Percentiles rank a stretch among this genome's conserved stretches.
These are phyloP conservation scores for Microcebus ravelobensis DNA, from an alignment of 2,113 vertebrate genomes.

Conservation along the genomic window DNA sequence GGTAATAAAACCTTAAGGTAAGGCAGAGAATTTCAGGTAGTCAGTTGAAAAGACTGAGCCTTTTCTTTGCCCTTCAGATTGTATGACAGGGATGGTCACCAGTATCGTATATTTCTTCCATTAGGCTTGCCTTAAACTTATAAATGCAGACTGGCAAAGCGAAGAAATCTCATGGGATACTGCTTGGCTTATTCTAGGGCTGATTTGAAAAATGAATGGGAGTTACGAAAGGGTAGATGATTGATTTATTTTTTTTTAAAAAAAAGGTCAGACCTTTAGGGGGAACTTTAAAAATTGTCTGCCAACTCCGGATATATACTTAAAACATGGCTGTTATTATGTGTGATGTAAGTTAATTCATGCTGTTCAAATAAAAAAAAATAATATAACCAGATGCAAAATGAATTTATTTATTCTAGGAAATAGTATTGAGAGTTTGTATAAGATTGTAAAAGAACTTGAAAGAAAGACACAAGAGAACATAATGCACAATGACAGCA, in stretches of 20 bases:
- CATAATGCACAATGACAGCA: not conserved
- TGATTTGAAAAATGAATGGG: conserved; percentile 53
- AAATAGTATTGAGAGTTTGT: not conserved
- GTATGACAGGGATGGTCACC: not conserved
- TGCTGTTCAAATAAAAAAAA: conserved; percentile 13
- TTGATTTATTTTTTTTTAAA: not conserved
- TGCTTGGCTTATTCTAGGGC: not conserved
- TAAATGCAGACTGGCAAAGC: not conserved
- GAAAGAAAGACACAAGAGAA: not conserved
- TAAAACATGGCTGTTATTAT: conserved; percentile 4
- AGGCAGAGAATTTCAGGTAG: not conserved
- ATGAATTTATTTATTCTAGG: conserved; percentile 1
- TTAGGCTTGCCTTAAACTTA: not conserved
- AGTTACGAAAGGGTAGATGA: not conserved
- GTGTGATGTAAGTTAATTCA: conserved; percentile 36
- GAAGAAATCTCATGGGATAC: not conserved
- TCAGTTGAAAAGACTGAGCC: not conserved
- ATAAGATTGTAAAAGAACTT: not conserved
- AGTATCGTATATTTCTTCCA: not conserved
- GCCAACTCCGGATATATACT: not conserved
- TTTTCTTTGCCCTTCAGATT: not conserved
- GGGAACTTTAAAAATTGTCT: conserved; percentile 43
- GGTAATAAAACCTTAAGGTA: not conserved
- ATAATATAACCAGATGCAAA: not conserved
- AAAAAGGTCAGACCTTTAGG: conserved; percentile 28